Base-by-base conservation (phyloP, 2,888 invertebrate species). In the Diarsia rubi region DNA sequence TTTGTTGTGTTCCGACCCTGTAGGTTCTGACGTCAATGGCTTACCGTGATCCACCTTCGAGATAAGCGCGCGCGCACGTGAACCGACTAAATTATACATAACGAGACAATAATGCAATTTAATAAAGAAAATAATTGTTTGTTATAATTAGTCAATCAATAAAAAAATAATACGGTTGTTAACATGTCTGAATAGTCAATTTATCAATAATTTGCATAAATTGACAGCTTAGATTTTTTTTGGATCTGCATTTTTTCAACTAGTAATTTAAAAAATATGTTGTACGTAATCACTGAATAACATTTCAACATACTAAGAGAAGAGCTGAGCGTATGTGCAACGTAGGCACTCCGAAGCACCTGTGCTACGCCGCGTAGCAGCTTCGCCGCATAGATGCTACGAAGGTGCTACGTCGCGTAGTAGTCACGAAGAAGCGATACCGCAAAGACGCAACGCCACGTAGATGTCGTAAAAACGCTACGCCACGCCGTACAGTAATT, bases 11-110 rank as follows among this genome's bases (percentile, higher is more conserved):
- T 70, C 76, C 88, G 90, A 90, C 91, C 91, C 91, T 90, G 91
- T 85, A 70, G 73, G 47, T 67, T 69, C 62, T 93, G 93, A 93
- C 93, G 93, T 93, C 93, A 93, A 91, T 91, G 81, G 78, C 80
- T 84, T 78, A 78, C 79, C 82, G 84, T 86, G 88, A 89, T 88
- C 87, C 84, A 86, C 83, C 88, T 85, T 75, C 72, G 72, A 83
- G 89, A 90, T 88, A 88, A 87, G 81, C 82, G 81, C 81, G 82
- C 67, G 68, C 81, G 84, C 84, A 81, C 81, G 85, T 87, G 86
- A 80, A 77, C 79, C 74, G 83, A 86, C 75, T 88, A 76, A 73
- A 81, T 83, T 79, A 73, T 75, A 76, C 66, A 59, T 81, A 78
- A 77, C 64, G 64, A 83, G 49, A 66, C 71, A 74, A 67, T 86